These are phyloP conservation scores for Sisyra nigra DNA, from an alignment of 2,888 invertebrate species.

Conservation along the genomic window DNA sequence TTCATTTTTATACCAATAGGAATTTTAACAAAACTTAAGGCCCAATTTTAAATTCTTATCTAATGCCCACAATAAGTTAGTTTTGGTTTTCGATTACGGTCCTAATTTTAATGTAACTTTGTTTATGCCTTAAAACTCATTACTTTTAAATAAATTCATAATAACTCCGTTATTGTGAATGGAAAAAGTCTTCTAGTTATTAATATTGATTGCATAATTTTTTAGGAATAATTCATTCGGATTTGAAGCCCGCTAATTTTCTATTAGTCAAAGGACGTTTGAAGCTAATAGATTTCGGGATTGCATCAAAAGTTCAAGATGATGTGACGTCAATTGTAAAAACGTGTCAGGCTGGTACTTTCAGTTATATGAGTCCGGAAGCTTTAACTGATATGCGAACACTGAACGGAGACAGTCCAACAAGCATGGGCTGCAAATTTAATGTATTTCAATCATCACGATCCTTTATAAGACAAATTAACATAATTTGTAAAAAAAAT, in stretches of 20 bases:
- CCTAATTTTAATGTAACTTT: too few relatives aligned
- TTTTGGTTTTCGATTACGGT: too few relatives aligned
- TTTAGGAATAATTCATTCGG: slow-evolving; percentile 86
- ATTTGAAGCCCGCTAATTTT: slow-evolving; percentile 95
- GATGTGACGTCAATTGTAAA: slow-evolving; percentile 84
- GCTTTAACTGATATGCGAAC: slow-evolving; percentile 50
- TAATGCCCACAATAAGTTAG: too few relatives aligned
- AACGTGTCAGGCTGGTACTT: slow-evolving; percentile 70
- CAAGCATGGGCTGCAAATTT: slow-evolving; percentile 28
- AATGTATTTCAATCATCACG: slow-evolving; percentile 20
- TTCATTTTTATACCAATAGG: too few relatives aligned
- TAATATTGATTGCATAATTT: too few relatives aligned
- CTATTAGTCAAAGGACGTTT: slow-evolving; percentile 68
- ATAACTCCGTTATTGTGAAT: too few relatives aligned
- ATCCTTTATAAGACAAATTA: background rate
- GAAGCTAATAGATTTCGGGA: slow-evolving; percentile 96
- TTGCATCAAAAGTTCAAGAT: slow-evolving; percentile 71
- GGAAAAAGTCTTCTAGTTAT: too few relatives aligned
- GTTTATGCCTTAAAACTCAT: too few relatives aligned
- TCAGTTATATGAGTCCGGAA: slow-evolving; percentile 95
- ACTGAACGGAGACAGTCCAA: slow-evolving; percentile 21
- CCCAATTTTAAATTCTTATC: too few relatives aligned
- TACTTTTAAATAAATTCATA: too few relatives aligned
- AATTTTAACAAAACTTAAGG: too few relatives aligned
- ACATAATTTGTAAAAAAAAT: slow-evolving; percentile 1